phyloP scores from a whole-genome alignment of 2,888 invertebrate species.

The Drosophila pseudotakahashii region DNA sequence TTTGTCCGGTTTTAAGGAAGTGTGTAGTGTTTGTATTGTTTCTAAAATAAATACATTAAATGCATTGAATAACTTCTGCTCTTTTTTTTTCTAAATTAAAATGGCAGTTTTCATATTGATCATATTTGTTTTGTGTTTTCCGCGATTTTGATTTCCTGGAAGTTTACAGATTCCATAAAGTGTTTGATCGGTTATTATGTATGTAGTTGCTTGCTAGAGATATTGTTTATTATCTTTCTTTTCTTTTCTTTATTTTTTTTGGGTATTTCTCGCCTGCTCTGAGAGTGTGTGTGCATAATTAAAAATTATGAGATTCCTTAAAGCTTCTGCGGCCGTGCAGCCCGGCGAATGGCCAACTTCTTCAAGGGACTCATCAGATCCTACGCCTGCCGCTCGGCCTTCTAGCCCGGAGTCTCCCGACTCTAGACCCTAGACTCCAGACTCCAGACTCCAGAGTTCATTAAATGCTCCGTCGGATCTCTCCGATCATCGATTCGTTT shows the following conservation, averaged over 20 bases:
- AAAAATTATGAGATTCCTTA: slow-evolving; percentile 66
- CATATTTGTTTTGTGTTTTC: slow-evolving; percentile 12
- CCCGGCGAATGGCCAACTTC: slow-evolving; percentile 28
- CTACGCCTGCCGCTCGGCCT: slow-evolving; percentile 18
- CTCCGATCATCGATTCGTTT: slow-evolving; percentile 34
- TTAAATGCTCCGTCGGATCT: slow-evolving; percentile 55
- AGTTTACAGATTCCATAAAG: slow-evolving; percentile 28
- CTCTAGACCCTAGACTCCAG: background rate
- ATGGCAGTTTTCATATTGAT: slow-evolving; percentile 70
- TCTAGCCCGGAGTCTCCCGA: slow-evolving; percentile 3
- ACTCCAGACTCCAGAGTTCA: slow-evolving; percentile 32
- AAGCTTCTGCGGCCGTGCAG: slow-evolving; percentile 39
- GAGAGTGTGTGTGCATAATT: slow-evolving; percentile 39
- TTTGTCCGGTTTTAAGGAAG: slow-evolving; percentile 41
- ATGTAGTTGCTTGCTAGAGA: slow-evolving; percentile 31
- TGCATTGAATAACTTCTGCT: slow-evolving; percentile 50
- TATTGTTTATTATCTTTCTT: slow-evolving; percentile 8
- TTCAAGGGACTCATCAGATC: slow-evolving; percentile 37
- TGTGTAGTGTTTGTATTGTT: slow-evolving; percentile 22
- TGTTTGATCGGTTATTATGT: slow-evolving; percentile 51
- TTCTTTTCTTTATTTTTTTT: slow-evolving; percentile 7
- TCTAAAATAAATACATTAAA: slow-evolving; percentile 53
- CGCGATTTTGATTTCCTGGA: slow-evolving; percentile 41
- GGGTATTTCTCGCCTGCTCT: slow-evolving; percentile 12
- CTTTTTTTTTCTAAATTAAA: slow-evolving; percentile 67